Evolutionary conservation across 2,113 vertebrate species (phyloP).

Genomic region (Numenius arquata): DNA sequence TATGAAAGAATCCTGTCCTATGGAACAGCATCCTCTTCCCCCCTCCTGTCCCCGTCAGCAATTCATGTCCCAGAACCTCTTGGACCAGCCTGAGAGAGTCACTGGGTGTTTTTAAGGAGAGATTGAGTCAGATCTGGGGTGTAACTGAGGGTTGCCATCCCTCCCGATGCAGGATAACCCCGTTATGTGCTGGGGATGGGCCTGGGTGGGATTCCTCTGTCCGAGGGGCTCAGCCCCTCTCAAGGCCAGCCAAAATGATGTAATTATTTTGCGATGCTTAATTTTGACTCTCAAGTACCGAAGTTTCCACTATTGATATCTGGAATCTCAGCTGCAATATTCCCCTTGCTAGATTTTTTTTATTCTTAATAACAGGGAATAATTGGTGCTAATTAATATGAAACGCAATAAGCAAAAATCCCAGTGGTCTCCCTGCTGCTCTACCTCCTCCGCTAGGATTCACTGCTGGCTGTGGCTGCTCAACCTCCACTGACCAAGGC

Average conservation of each 20-base stretch:
- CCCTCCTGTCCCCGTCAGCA: neutral
- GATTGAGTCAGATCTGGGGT: neutral
- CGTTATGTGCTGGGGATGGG: fast-evolving
- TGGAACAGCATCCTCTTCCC: neutral
- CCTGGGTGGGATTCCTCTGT: neutral
- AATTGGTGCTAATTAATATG: neutral
- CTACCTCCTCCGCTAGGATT: neutral
- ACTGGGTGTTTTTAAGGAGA: neutral
- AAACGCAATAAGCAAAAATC: neutral
- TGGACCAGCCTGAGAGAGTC: neutral
- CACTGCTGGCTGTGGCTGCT: neutral
- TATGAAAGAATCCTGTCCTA: neutral
- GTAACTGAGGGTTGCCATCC: neutral
- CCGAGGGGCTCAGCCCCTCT: neutral
- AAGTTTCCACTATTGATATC: neutral
- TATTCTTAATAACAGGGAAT: neutral
- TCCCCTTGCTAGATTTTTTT: neutral
- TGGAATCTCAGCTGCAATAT: neutral
- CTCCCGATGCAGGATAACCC: neutral
- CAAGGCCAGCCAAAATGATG: neutral
- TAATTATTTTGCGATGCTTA: neutral
- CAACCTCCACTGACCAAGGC: neutral
- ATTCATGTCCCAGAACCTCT: neutral
- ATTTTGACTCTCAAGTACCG: neutral
- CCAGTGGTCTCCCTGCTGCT: neutral